phyloP scores from a whole-genome alignment of 2,888 invertebrate genomes.

The Drosophila mettleri region DNA sequence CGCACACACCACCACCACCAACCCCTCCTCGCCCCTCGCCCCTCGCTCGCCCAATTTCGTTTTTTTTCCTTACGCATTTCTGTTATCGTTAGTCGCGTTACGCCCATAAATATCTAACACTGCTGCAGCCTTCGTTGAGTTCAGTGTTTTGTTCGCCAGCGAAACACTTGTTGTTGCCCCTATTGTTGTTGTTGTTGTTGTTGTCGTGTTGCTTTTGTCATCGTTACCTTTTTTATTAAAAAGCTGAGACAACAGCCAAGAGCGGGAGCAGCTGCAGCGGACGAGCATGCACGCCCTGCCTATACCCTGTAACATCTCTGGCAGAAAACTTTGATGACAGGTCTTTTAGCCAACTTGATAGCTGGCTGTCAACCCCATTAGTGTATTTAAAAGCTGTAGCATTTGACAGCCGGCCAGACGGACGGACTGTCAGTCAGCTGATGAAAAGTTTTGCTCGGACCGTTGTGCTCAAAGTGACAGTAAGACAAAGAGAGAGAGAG shows the following conservation, averaged over 20 bases:
- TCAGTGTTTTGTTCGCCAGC: constrained; percentile 18
- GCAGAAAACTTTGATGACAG: neutral
- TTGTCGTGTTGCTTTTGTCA: constrained; percentile 35
- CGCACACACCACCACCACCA: too few species aligned
- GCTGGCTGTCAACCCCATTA: constrained; percentile 8
- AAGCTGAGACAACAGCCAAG: constrained; percentile 45
- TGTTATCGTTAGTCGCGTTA: constrained; percentile 38
- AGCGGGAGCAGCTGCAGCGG: constrained; percentile 14
- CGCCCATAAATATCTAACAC: constrained; percentile 44
- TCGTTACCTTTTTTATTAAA: constrained; percentile 62
- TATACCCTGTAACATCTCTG: constrained; percentile 20
- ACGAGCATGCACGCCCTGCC: neutral
- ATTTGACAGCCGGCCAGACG: too few species aligned
- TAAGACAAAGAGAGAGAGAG: neutral
- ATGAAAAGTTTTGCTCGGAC: neutral
- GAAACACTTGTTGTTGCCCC: constrained; percentile 53
- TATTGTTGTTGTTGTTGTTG: constrained; percentile 11
- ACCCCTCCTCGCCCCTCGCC: neutral
- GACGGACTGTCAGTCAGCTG: neutral
- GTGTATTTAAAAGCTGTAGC: neutral
- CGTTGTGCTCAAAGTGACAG: neutral
- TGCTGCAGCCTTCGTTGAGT: constrained; percentile 21
- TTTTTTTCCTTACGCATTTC: constrained; percentile 18
- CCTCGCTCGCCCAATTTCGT: neutral
- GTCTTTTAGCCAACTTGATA: neutral